Conservation (phyloP, 2,888 invertebrate species). For the Morpho helenor region DNA sequence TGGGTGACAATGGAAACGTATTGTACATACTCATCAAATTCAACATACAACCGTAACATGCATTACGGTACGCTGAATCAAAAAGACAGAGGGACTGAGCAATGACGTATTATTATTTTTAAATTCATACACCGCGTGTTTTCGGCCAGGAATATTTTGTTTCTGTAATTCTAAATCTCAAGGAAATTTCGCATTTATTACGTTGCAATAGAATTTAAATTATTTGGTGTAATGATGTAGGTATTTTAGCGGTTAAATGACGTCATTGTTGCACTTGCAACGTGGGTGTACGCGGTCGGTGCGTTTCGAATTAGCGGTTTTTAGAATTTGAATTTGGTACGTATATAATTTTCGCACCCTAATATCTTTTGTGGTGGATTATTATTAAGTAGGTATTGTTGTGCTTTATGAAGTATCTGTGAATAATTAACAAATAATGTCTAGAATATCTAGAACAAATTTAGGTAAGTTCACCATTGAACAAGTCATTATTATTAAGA, state of each 20-base stretch:
- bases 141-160: conserved; percentile 24
- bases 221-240: conserved; percentile 4
- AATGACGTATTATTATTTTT: conserved; percentile 72
- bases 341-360: conserved; percentile 42
- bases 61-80: conserved; percentile 57
- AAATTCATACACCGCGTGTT: conserved; percentile 60
- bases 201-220: conserved; percentile 16
- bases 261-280: conserved; percentile 67
- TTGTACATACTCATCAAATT: conserved; percentile 53
- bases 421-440: conserved; percentile 9
- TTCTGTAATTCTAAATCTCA: conserved; percentile 23
- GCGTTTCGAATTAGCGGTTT: conserved; percentile 65
- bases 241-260: conserved; percentile 39
- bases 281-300: conserved; percentile 60
- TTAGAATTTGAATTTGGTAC: conserved; percentile 55
- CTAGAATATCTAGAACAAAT: no score
- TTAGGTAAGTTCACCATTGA: no score
- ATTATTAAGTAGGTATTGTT: conserved; percentile 21
- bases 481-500: no score
- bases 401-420: conserved; percentile 17
- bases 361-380: conserved; percentile 27
- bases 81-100: conserved; percentile 66
- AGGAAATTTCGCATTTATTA: conserved; percentile 34
- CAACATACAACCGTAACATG: conserved; percentile 59
- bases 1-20: conserved; percentile 41